These are phyloP conservation scores for Hylaeus volcanicus DNA, from an alignment of 1,140 invertebrate genomes.

Conservation along the genomic window DNA sequence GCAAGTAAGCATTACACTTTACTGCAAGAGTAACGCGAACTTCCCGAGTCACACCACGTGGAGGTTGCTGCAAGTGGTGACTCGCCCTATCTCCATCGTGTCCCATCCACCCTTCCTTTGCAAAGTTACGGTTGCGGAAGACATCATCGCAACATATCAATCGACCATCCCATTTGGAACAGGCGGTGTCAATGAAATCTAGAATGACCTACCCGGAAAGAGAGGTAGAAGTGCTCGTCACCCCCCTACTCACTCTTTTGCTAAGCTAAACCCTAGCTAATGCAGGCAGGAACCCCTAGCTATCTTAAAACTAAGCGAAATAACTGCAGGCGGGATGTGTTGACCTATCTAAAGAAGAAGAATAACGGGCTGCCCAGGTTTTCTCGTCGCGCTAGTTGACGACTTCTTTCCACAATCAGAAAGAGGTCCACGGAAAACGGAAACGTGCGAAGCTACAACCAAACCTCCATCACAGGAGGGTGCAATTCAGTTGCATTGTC, in stretches of 20 bases:
- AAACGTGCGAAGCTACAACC: not conserved
- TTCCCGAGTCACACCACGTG: constrained; percentile 49
- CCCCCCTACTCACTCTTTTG: not conserved
- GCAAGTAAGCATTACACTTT: constrained; percentile 10
- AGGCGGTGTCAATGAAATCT: not conserved
- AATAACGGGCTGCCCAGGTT: too few species aligned
- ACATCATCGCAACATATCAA: not conserved
- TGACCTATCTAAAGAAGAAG: not conserved
- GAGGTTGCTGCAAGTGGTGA: constrained; percentile 46
- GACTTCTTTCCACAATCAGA: not conserved
- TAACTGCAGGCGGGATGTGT: too few species aligned
- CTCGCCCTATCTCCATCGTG: constrained; percentile 13
- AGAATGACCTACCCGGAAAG: constrained; percentile 24
- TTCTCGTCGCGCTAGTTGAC: too few species aligned
- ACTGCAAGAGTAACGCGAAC: not conserved
- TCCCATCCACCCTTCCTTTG: constrained; percentile 16
- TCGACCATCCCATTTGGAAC: not conserved
- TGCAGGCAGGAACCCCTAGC: too few species aligned
- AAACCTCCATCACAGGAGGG: not conserved
- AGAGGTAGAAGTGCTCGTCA: not conserved
- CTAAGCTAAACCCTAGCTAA: not conserved
- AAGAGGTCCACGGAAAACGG: not conserved
- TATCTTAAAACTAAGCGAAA: too few species aligned
- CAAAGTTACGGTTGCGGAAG: not conserved
- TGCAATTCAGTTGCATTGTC: constrained; percentile 1